Percentiles rank a stretch among this genome's conserved stretches.
phyloP scores from a whole-genome alignment of 2,797 vertebrate genomes.

The Austrolebias charrua region DNA sequence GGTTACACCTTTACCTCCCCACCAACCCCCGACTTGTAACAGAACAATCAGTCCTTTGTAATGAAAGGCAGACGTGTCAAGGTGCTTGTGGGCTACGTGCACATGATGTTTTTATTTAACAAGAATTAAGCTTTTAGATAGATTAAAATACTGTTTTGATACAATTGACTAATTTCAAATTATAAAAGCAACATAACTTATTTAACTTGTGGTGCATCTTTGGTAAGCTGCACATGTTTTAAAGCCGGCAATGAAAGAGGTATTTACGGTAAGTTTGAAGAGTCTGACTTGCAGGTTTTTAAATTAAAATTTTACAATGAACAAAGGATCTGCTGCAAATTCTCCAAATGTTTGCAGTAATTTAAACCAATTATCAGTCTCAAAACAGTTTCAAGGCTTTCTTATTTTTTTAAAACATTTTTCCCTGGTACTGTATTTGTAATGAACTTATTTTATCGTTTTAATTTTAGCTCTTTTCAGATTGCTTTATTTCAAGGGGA shows the following conservation, averaged over 20 bases:
- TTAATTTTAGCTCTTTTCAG: neutral
- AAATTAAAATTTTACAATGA: neutral
- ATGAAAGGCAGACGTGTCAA: conserved; percentile 33
- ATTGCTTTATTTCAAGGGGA: neutral
- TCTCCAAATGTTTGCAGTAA: conserved; percentile 16
- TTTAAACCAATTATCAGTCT: no score
- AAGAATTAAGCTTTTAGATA: neutral
- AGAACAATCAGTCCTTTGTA: conserved; percentile 52
- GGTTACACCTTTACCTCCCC: conserved; percentile 50
- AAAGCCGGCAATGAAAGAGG: conserved; percentile 40
- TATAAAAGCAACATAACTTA: neutral
- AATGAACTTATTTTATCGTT: neutral
- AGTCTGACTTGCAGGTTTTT: conserved; percentile 32
- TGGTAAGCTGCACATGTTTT: conserved; percentile 41
- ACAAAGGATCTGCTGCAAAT: conserved; percentile 15
- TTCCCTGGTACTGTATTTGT: neutral
- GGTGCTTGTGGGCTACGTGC: conserved; percentile 14
- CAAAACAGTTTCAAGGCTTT: neutral
- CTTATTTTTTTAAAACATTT: no score
- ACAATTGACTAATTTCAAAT: no score
- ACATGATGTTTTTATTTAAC: neutral
- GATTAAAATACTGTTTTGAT: neutral
- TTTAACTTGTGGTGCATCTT: neutral
- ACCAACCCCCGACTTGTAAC: conserved; percentile 42
- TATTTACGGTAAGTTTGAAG: no score